phyloP scores from a whole-genome alignment of 2,113 vertebrate species.

The Hypanus sabinus region DNA sequence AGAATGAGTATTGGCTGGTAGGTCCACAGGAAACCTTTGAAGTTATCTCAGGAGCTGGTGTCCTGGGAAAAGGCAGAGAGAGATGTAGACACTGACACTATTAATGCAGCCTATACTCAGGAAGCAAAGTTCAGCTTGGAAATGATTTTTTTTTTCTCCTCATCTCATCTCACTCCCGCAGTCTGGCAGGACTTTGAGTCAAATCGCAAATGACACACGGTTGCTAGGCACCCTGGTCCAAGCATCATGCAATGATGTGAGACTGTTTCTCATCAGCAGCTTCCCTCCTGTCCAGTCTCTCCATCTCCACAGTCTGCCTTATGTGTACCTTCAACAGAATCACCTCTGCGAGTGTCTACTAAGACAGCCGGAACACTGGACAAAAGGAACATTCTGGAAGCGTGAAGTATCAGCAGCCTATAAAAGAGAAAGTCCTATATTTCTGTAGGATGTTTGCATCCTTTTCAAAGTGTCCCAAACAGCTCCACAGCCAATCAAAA shows the following conservation, averaged over 20 bases:
- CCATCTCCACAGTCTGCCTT: background rate
- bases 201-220: background rate
- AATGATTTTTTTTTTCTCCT: too few relatives aligned
- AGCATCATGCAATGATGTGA: background rate
- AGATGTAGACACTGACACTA: background rate
- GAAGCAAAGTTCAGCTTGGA: background rate
- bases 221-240: slow-evolving; percentile 14
- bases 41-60: background rate
- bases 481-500: too few relatives aligned
- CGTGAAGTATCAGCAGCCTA: background rate
- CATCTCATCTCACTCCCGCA: background rate
- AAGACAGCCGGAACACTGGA: background rate
- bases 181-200: background rate
- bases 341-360: background rate
- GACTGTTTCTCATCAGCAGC: background rate
- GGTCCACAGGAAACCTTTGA: too few relatives aligned
- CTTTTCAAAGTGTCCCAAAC: too few relatives aligned
- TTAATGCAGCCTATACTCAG: background rate
- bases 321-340: background rate
- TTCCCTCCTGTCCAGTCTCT: background rate
- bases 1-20: background rate
- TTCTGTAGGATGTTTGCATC: too few relatives aligned
- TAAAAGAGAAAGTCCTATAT: background rate
- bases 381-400: background rate
- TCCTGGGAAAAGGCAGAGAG: background rate